Evolutionary conservation across 1,140 invertebrate species (phyloP), one percentile per base, ranked within the genome.

Genomic region (Zeugodacus cucurbitae): DNA sequence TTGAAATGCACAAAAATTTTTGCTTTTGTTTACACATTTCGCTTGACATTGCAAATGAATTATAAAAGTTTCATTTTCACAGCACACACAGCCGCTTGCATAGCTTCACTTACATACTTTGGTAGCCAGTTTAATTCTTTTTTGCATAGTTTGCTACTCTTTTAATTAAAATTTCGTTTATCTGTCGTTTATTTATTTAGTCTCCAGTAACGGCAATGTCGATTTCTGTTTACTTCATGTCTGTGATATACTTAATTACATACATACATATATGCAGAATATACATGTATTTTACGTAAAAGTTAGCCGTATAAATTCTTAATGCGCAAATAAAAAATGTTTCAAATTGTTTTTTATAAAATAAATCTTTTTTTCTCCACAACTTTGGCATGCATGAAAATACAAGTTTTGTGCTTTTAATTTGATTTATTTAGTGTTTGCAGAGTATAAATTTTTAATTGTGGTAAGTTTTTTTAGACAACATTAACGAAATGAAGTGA

Each of bases 111-210:
- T 59, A 59, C 29, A 17, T 54, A 44, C 44, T 41, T 86, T 86
- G 54, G 32, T 59, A 34, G 29, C 7, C 54, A 86, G 54, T 59
- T 59, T 41, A 11, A 54, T 34, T 54, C 20, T 62, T 58, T 87
- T 67, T 87, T 44, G 59, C n/a, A 67, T 32, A 67, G 34, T 82
- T 82, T 82, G 41, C 74, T 29, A 82, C 74, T 82, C 74, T 82
- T 54, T 82, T 82, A 82, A 82, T 82, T 82, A 82, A 82, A 82
- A 82, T 82, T 82, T 82, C 44, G 74, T 82, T 82, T 82, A 82
- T 82, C 74, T 82, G 41, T 54, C 74, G 41, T 41, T 82, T 82
- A 82, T 82, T 82, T 82, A 82, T 82, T 82, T 82, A 82, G 37
- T 82, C 74, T 82, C 11, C 74, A 48, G 41, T 82, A 26, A n/a